Evolutionary conservation across 2,888 invertebrate genomes (phyloP).

Genomic region (Callinectes sapidus): DNA sequence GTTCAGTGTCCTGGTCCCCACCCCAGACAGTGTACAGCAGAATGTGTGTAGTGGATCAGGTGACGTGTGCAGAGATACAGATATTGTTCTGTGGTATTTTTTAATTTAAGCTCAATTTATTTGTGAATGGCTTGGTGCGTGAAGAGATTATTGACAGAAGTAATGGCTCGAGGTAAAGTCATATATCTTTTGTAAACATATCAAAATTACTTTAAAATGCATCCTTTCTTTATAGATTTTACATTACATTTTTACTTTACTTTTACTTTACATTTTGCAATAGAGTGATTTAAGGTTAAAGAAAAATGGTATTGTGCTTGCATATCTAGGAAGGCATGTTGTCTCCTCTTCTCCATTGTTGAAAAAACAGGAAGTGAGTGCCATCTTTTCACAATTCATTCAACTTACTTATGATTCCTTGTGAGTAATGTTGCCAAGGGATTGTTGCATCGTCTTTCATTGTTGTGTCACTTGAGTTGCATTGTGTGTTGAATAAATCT

Average conservation of each 20-base stretch:
- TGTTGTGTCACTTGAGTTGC: neutral
- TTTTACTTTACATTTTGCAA: neutral
- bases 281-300: neutral
- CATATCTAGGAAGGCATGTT: neutral
- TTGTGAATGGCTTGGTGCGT: neutral
- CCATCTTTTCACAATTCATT: neutral
- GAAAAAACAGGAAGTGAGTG: neutral
- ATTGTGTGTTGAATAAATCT: neutral
- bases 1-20: neutral
- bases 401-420: neutral
- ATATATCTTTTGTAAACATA: neutral
- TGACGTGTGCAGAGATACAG: neutral
- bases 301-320: neutral
- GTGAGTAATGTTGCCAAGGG: neutral
- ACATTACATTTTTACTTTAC: neutral
- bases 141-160: neutral
- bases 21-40: neutral
- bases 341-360: neutral
- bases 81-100: neutral
- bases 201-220: neutral
- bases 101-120: neutral
- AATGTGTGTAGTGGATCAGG: neutral
- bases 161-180: neutral
- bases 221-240: neutral
- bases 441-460: neutral